Percentiles rank a stretch among this genome's conserved stretches.
Conservation (phyloP, 2,113 vertebrate genomes). For the Promerops cafer region DNA sequence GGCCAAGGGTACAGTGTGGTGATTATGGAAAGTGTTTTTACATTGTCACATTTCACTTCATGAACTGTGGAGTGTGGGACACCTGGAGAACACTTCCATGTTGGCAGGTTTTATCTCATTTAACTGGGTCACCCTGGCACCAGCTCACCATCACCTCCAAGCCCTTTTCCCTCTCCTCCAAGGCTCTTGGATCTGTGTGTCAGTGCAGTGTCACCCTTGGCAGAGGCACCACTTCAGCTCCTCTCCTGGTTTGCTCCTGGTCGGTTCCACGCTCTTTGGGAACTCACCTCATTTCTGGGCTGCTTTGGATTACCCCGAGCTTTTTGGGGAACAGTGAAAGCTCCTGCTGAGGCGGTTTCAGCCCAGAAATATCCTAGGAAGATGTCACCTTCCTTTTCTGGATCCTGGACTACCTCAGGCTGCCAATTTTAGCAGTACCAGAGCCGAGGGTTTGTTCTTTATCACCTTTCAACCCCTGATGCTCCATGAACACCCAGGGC, state of each 20-base stretch:
- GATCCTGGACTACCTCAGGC: not conserved
- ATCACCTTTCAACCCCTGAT: not conserved
- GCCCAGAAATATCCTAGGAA: not conserved
- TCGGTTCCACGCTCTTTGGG: rapidly evolving
- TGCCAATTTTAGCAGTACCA: not conserved
- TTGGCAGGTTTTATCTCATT: not conserved
- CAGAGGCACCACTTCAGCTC: not conserved
- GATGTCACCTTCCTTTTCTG: not conserved
- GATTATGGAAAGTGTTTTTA: not conserved
- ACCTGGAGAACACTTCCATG: not conserved
- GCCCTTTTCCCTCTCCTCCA: not conserved
- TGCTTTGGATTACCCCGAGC: not conserved
- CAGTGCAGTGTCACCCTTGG: not conserved
- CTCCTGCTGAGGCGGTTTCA: not conserved
- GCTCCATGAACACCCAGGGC: not conserved
- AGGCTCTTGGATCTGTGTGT: not conserved
- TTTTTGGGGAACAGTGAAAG: not conserved
- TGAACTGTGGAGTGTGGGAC: not conserved
- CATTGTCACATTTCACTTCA: rapidly evolving
- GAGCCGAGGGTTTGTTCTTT: not conserved
- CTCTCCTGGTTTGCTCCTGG: not conserved
- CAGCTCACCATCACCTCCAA: not conserved
- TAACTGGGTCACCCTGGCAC: not conserved
- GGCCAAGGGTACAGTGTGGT: not conserved
- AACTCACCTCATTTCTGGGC: not conserved